A percentile compares a stretch with the other conserved stretches of the same genome.
phyloP scores from a whole-genome alignment of 2,113 vertebrate genomes.

The Myrmecophaga tridactyla region DNA sequence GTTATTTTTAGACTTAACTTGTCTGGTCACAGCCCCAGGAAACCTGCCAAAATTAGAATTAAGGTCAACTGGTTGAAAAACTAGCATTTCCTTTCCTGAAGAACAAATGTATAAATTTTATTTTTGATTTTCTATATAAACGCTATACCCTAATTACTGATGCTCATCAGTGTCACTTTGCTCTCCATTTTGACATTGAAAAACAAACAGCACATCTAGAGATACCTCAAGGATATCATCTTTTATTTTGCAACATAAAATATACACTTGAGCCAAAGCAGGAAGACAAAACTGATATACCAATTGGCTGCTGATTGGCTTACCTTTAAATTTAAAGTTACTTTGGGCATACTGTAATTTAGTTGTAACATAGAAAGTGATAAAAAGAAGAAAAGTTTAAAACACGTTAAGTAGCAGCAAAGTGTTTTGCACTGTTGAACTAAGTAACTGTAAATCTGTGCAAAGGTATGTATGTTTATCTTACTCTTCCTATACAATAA shows the following conservation, averaged over 20 bases:
- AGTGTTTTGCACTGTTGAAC: conserved; percentile 77
- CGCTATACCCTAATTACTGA: conserved; percentile 87
- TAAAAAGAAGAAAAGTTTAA: conserved; percentile 54
- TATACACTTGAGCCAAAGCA: conserved; percentile 73
- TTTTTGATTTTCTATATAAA: conserved; percentile 88
- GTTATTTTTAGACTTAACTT: conserved; percentile 84
- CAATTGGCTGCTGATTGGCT: conserved; percentile 82
- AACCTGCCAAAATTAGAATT: conserved; percentile 95
- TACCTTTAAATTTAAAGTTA: conserved; percentile 79
- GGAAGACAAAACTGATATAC: conserved; percentile 55
- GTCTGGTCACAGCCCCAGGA: conserved; percentile 90
- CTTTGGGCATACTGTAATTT: conserved; percentile 79
- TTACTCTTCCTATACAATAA: conserved; percentile 81
- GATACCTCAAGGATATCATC: conserved; percentile 94
- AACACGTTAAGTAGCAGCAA: conserved; percentile 78
- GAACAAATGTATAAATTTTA: conserved; percentile 88
- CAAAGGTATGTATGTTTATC: conserved; percentile 79
- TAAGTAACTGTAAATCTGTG: conserved; percentile 78
- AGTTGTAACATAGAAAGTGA: conserved; percentile 82
- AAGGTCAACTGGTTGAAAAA: conserved; percentile 86
- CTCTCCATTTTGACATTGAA: conserved; percentile 97
- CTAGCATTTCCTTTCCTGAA: conserved; percentile 86
- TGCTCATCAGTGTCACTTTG: conserved; percentile 92
- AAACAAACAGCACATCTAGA: conserved; percentile 91
- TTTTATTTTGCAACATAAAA: conserved; percentile 74